phyloP scores from a whole-genome alignment of 2,888 invertebrate genomes.

The Napeogenes inachia region DNA sequence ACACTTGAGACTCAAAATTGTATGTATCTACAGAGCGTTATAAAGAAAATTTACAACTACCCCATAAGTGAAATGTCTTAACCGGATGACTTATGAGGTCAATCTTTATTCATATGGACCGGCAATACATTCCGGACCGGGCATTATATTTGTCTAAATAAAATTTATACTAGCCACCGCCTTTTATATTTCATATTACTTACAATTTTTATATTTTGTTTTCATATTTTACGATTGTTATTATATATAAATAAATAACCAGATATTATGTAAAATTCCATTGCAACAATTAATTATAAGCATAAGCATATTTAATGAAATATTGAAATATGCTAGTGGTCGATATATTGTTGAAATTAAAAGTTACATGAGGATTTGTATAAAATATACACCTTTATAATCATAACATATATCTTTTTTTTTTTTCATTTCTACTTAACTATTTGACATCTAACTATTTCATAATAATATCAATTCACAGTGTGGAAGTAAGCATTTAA shows the following conservation, averaged over 20 bases:
- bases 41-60: constrained; percentile 60
- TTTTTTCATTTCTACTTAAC: neutral
- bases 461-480: too few relatives aligned
- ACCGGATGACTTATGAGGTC: constrained; percentile 57
- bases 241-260: too few relatives aligned
- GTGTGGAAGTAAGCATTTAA: too few relatives aligned
- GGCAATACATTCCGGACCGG: constrained; percentile 34
- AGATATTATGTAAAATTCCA: too few relatives aligned
- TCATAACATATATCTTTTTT: neutral
- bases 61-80: constrained; percentile 62
- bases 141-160: constrained; percentile 56
- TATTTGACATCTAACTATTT: too few relatives aligned
- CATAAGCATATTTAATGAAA: too few relatives aligned
- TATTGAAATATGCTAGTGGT: too few relatives aligned
- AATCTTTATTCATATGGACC: constrained; percentile 58
- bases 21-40: constrained; percentile 13
- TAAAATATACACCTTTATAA: neutral
- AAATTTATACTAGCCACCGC: constrained; percentile 36
- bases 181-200: constrained; percentile 2
- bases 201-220: neutral
- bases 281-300: too few relatives aligned
- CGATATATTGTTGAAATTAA: neutral
- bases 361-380: neutral
- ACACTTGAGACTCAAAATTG: constrained; percentile 18
- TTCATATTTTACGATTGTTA: neutral